phyloP scores from a whole-genome alignment of 2,113 vertebrate species.

The Bubo scandiacus region DNA sequence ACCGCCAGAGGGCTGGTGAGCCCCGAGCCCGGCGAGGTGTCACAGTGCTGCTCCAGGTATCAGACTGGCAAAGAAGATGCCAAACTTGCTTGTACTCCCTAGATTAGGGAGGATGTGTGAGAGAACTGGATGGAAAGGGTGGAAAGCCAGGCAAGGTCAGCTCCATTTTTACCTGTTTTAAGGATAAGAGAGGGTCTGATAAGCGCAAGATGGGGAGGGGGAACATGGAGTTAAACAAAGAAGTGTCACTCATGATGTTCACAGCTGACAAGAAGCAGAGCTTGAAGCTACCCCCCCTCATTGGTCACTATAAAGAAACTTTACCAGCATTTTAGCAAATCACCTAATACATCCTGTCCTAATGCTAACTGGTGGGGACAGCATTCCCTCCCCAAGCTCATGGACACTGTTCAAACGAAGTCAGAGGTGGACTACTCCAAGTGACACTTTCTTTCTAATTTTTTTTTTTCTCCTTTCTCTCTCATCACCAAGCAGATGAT shows the following conservation, averaged over 20 bases:
- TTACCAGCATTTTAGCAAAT: conserved; percentile 15
- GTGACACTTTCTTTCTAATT: background rate
- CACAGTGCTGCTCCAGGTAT: background rate
- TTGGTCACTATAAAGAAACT: background rate
- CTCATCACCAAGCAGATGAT: background rate
- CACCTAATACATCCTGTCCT: background rate
- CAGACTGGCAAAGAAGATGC: background rate
- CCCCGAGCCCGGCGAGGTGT: rapidly evolving
- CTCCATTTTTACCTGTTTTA: conserved; percentile 2
- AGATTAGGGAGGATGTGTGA: background rate
- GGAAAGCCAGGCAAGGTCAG: conserved; percentile 8
- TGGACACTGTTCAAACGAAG: background rate
- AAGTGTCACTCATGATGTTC: background rate
- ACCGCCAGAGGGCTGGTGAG: background rate
- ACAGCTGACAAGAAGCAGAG: conserved; percentile 68
- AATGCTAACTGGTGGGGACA: background rate
- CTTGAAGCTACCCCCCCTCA: background rate
- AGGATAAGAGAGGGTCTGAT: conserved; percentile 55
- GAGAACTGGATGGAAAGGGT: background rate
- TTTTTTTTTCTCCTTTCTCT: background rate
- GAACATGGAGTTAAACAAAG: conserved; percentile 47
- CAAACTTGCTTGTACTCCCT: background rate
- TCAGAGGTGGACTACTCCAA: background rate
- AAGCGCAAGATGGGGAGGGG: conserved; percentile 3
- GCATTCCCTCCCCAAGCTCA: background rate